Base-by-base conservation (phyloP, 2,888 invertebrate species). In the Agonopterix alstromeriana region DNA sequence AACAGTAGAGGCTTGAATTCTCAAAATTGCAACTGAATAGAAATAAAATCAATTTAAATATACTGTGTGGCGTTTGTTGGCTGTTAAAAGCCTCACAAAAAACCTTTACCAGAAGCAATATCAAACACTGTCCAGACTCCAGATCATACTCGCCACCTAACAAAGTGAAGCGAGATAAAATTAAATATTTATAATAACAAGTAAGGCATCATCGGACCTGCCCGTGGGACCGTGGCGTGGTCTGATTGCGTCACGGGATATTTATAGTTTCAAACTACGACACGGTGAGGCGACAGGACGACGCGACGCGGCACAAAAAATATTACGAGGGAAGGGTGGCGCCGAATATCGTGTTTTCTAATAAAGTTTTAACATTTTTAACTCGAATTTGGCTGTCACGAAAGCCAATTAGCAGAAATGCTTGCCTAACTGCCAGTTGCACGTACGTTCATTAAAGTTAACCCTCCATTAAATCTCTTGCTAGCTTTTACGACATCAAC, bases 121-220 rank as follows among this genome's bases (percentile, higher is more conserved):
- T 27, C 7, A 5, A 12, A 36, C 45, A 74, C 53, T 73, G 66
- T 55, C 61, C 78, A 80, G 79, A 66, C 63, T n/a, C n/a, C n/a
- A n/a, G n/a, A n/a, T n/a, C n/a, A n/a, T n/a, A n/a, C n/a, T 60
- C 53, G 60, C 51, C 61, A 64, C 61, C 63, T 64, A 69, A 65
- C 27, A 27, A 27, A 27, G 27, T 63, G 60, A 66, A 63, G 69
- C 63, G 64, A 73, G 75, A 79, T 75, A 77, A 80, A 69, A 77
- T 82, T 77, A 81, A 86, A 85, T 85, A 85, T 85, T 84, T 84
- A 85, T 80, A 76, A 78, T 77, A 43, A 35, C 27, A 41, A 46
- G 36, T 12, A 36, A 17, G 45, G 45, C 38, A 40, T 42, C 42
- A 10, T 8, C n/a, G 42, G 40, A 17, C 10, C 42, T 41, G 63